Percentiles rank a stretch among this genome's conserved stretches.
These are phyloP conservation scores for Magallana angulata DNA, from an alignment of 1,140 invertebrate species.

Conservation along the genomic window DNA sequence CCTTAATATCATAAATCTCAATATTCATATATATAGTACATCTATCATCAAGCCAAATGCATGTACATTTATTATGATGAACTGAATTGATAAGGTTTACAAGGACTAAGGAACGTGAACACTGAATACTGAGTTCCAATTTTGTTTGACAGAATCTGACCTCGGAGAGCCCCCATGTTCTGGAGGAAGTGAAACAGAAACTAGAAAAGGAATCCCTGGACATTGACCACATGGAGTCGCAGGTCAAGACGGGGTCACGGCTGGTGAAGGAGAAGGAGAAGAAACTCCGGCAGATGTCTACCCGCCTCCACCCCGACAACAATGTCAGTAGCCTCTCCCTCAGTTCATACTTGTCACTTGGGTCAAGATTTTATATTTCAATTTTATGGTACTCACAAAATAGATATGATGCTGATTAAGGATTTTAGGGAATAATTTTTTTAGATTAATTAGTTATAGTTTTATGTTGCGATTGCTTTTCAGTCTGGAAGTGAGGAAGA, in stretches of 20 bases:
- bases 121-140: no score
- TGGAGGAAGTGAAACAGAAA: constrained; percentile 71
- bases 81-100: no score
- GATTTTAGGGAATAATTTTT: no score
- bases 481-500: constrained; percentile 72
- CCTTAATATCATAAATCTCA: no score
- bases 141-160: constrained; percentile 55
- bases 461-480: not conserved
- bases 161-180: constrained; percentile 64
- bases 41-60: no score
- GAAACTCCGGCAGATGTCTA: constrained; percentile 68
- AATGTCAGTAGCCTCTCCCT: constrained; percentile 45
- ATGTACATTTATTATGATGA: no score
- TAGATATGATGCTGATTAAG: no score
- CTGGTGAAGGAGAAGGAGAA: constrained; percentile 75
- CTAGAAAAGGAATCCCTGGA: constrained; percentile 73
- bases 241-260: constrained; percentile 71
- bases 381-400: not conserved
- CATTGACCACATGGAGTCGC: constrained; percentile 69
- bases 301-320: constrained; percentile 50
- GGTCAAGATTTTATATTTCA: no score
- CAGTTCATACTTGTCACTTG: no score
- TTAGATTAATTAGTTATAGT: no score
- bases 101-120: no score
- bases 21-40: no score